Evolutionary conservation across 1,140 invertebrate genomes (phyloP), one percentile per base, ranked within the genome.

Genomic region (Drosophila persimilis): DNA sequence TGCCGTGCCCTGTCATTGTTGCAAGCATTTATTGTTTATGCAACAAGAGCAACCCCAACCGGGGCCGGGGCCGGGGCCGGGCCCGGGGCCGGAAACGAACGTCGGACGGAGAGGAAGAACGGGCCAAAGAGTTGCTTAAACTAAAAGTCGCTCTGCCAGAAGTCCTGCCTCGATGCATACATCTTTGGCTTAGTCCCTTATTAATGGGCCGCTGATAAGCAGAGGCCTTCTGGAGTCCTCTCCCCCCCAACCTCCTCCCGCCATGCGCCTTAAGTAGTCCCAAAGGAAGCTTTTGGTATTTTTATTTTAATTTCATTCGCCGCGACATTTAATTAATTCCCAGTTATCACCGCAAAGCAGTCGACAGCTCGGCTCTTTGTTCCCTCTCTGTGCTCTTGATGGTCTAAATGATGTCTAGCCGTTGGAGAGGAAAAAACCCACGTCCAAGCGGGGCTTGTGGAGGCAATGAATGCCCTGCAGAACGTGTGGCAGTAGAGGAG

Each of bases 281-380:
- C 7, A 47, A 62, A 65, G 11, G 72, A 48, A 46, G 50, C 56
- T 59, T 31, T 71, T 26, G 29, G 44, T 31, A 26, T 60, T 80
- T 73, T 80, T 69, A 67, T 76, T 80, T 85, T 31, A 80, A 80
- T 67, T 84, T 76, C 59, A 80, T 76, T 64, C 57, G 58, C 55
- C 61, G 56, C 62, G 60, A 58, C 62, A 74, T 84, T 84, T 84
- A 84, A 84, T 84, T 84, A 84, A 84, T 85, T 85, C 54, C 43
- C 76, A 70, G 80, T 72, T 80, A 85, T 84, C 72, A 75, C 76
- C 80, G 48, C 80, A 67, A 52, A 67, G 24, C 65, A 72, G 65
- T 63, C 64, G 63, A 77, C 79, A 64, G 64, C 47, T 64, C 52
- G 15, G 66, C 63, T 59, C 63, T 58, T 73, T 81, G 63, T 64